Percentiles rank a stretch among this genome's conserved stretches.
Evolutionary conservation across 2,113 vertebrate genomes (phyloP).

Genomic region (Orientallactaga bullata): DNA sequence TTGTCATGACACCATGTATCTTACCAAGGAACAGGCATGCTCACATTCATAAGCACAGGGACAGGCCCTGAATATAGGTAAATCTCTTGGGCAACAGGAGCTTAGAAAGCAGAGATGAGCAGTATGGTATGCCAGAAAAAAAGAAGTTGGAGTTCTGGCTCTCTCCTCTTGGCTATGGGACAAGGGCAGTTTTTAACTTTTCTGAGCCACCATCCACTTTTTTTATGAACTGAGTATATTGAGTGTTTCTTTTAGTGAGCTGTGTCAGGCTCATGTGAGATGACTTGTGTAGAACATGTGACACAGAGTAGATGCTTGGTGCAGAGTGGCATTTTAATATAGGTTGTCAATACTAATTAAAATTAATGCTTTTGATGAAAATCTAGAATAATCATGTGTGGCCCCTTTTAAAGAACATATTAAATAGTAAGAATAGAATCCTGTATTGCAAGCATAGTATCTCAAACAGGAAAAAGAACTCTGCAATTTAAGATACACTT

Average conservation of each 20-base stretch:
- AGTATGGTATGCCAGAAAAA: no score
- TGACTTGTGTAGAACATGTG: neutral
- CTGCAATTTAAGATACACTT: slow-evolving; percentile 13
- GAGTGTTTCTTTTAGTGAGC: neutral
- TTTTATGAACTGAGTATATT: slow-evolving; percentile 7
- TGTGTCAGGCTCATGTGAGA: slow-evolving; percentile 14
- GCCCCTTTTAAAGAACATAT: slow-evolving; percentile 3
- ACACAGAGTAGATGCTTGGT: neutral
- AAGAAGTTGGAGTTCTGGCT: neutral
- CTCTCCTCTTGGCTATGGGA: neutral
- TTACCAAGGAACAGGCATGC: neutral
- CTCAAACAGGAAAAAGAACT: neutral
- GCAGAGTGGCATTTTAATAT: neutral
- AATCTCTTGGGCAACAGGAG: neutral
- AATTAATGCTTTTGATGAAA: neutral
- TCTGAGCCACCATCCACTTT: neutral
- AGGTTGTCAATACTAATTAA: slow-evolving; percentile 35
- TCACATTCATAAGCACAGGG: neutral
- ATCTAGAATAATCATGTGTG: neutral
- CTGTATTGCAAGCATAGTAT: neutral
- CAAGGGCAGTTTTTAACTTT: neutral
- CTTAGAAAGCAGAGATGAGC: neutral
- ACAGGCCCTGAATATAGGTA: neutral
- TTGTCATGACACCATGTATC: neutral
- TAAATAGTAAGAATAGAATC: slow-evolving; percentile 13